These are phyloP conservation scores for Hybos culiciformis DNA, from an alignment of 2,888 invertebrate genomes.

Conservation along the genomic window DNA sequence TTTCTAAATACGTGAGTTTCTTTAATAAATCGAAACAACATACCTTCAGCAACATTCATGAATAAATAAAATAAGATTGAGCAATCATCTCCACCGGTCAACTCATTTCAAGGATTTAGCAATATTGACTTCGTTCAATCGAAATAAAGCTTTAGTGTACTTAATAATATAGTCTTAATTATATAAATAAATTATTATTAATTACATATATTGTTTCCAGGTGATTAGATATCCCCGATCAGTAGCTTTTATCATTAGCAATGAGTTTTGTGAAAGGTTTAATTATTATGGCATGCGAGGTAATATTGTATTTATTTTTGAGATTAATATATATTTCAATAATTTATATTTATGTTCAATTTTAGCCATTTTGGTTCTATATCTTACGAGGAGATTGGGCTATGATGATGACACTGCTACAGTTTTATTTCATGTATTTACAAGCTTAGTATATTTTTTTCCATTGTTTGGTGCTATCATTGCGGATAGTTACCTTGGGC, in stretches of 20 bases:
- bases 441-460: constrained; percentile 59
- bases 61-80: no score
- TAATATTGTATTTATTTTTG: constrained; percentile 44
- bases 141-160: no score
- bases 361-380: constrained; percentile 84
- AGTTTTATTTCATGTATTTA: constrained; percentile 77
- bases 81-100: no score
- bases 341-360: constrained; percentile 16
- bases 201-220: not conserved
- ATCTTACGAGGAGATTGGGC: constrained; percentile 63
- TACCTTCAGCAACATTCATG: no score
- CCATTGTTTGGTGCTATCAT: constrained; percentile 73
- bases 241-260: constrained; percentile 85
- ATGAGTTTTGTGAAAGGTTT: constrained; percentile 97
- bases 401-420: constrained; percentile 64
- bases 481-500: constrained; percentile 84
- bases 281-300: constrained; percentile 95
- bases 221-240: constrained; percentile 63
- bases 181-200: no score
- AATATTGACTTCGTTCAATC: no score
- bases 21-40: no score
- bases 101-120: no score
- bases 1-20: no score
- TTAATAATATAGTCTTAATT: no score
- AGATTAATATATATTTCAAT: not conserved